phyloP scores from a whole-genome alignment of 2,888 invertebrate species.

The Eupithecia tripunctaria region DNA sequence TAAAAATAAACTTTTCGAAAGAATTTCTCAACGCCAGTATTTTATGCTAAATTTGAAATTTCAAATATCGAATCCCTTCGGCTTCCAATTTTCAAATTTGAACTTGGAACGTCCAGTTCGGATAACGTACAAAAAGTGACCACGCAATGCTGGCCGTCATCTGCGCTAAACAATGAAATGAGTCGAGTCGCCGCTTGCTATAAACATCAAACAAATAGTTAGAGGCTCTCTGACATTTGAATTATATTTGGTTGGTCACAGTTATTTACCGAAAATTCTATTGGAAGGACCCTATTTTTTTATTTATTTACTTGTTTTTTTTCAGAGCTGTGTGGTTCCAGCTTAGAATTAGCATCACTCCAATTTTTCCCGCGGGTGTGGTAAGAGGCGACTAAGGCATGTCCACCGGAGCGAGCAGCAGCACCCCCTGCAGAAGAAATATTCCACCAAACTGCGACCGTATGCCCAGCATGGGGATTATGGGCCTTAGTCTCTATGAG shows the following conservation, averaged over 20 bases:
- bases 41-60: constrained; percentile 78
- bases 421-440: no score
- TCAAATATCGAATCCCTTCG: constrained; percentile 78
- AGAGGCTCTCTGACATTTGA: neutral
- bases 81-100: constrained; percentile 84
- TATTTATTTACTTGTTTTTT: no score
- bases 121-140: constrained; percentile 82
- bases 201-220: neutral
- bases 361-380: no score
- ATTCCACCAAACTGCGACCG: no score
- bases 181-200: constrained; percentile 50
- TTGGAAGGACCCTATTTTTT: neutral
- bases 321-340: no score
- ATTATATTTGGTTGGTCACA: neutral
- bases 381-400: no score
- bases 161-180: constrained; percentile 59
- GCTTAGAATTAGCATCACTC: no score
- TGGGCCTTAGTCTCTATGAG: no score
- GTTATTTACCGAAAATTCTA: neutral
- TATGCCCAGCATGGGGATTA: no score
- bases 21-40: constrained; percentile 56
- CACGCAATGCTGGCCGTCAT: constrained; percentile 80
- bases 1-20: constrained; percentile 36
- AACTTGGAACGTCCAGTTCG: constrained; percentile 84
- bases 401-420: no score